Base-by-base conservation (phyloP, 2,113 vertebrate genomes). In the Oxygymnocypris stewartii region DNA sequence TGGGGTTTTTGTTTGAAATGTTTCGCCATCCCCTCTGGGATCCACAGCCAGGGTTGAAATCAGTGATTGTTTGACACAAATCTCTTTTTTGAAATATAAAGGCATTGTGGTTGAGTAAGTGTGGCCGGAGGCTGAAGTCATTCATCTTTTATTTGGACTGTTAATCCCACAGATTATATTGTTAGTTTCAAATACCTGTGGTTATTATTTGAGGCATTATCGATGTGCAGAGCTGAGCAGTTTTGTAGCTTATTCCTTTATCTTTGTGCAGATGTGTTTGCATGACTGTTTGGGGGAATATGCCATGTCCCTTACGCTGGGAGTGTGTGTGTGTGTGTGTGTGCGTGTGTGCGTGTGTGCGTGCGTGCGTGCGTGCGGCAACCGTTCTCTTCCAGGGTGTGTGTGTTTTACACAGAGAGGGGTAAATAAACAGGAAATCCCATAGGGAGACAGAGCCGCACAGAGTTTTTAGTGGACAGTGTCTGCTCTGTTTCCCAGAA, bases 351-450 rank as follows among this genome's bases (percentile, higher is more conserved):
- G n/a, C n/a, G n/a, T n/a, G n/a, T n/a, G n/a, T n/a, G n/a, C n/a
- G n/a, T n/a, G n/a, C n/a, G n/a, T n/a, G n/a, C n/a, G n/a, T 40
- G 35, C 31, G 7, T 40, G n/a, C n/a, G 18, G 28, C 31, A 1
- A 20, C 47, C 42, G 12, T 49, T 74, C 31, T 74, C 67, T 54
- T 18, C 28, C 67, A 84, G 82, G 67, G 77, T 73, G 77, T 80
- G 61, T 79, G 63, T 80, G 61, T 80, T 81, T 71, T 81, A 44
- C 49, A 35, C 79, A 75, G 51, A 71, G 42, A 61, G 78, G 67
- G 79, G 44, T 42, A 86, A 73, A 86, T 86, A 86, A 82, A 82
- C 79, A 86, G 79, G 79, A 86, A 75, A 74, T 82, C 79, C 77
- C 78, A 63, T 13, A 54, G 85, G 65, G 85, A 86, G 65, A 59